A percentile compares a stretch with the other conserved stretches of the same genome.
Evolutionary conservation across 2,797 vertebrate species (phyloP).

Genomic region (Crenuchus spilurus): DNA sequence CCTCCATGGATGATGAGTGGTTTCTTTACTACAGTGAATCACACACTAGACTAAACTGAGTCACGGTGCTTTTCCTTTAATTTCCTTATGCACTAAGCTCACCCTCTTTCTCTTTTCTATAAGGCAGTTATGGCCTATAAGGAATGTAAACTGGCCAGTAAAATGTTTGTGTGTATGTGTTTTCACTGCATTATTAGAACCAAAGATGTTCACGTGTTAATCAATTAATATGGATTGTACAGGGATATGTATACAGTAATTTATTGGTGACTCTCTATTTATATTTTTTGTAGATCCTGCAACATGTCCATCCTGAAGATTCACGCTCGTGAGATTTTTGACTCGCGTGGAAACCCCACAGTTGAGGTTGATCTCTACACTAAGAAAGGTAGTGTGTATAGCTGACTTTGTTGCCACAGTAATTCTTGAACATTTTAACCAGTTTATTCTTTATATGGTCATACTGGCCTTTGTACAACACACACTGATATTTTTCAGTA

Average conservation of each 20-base stretch:
- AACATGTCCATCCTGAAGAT: conserved; percentile 94
- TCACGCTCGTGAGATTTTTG: conserved; percentile 92
- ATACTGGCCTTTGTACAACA: too few relatives aligned
- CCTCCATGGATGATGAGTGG: neutral
- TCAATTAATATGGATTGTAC: too few relatives aligned
- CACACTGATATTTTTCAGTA: too few relatives aligned
- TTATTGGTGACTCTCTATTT: too few relatives aligned
- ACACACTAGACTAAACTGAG: neutral
- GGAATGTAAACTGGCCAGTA: neutral
- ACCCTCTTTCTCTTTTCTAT: neutral
- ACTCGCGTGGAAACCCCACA: conserved; percentile 99
- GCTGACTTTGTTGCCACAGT: too few relatives aligned
- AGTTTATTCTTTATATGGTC: neutral
- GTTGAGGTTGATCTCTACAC: conserved; percentile 96
- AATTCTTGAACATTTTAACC: too few relatives aligned
- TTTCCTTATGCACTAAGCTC: neutral
- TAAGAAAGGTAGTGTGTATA: conserved; percentile 82
- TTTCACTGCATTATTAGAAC: neutral
- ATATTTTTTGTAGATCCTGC: conserved; percentile 69
- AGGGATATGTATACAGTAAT: too few relatives aligned
- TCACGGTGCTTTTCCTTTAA: neutral
- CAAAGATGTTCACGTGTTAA: neutral
- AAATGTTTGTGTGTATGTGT: neutral
- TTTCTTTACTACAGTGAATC: conserved; percentile 24
- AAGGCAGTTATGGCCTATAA: neutral